Conservation (phyloP, 2,797 vertebrate genomes). For the Melanotaenia maccullochi region DNA sequence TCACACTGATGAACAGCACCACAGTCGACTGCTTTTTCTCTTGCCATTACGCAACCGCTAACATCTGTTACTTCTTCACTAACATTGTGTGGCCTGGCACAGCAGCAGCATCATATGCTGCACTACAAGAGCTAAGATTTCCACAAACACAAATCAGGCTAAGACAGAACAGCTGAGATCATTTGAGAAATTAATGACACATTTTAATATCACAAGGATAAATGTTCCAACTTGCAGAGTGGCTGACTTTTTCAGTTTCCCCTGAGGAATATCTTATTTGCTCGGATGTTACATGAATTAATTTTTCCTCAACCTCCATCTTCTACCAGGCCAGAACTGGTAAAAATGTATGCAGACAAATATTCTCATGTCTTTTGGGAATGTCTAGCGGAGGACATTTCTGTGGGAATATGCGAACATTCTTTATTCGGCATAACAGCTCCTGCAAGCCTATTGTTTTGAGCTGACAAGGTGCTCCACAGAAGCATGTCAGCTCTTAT, state of each 20-base stretch:
- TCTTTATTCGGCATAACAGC: slow-evolving; percentile 77
- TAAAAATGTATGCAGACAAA: slow-evolving; percentile 82
- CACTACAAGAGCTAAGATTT: slow-evolving; percentile 50
- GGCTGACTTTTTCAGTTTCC: slow-evolving; percentile 57
- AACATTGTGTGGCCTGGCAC: slow-evolving; percentile 57
- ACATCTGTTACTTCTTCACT: slow-evolving; percentile 78
- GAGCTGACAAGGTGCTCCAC: slow-evolving; percentile 83
- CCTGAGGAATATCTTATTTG: slow-evolving; percentile 63
- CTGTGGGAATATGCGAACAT: slow-evolving; percentile 79
- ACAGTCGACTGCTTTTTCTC: slow-evolving; percentile 53
- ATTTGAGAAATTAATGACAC: slow-evolving; percentile 40
- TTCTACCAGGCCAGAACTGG: slow-evolving; percentile 49
- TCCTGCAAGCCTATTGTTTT: slow-evolving; percentile 84
- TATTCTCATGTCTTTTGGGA: slow-evolving; percentile 81
- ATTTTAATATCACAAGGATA: slow-evolving; percentile 47
- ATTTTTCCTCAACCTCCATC: slow-evolving; percentile 73
- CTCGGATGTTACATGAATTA: slow-evolving; percentile 69
- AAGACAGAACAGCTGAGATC: slow-evolving; percentile 13
- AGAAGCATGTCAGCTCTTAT: slow-evolving; percentile 80
- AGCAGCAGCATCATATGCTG: slow-evolving; percentile 40
- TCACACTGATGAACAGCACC: slow-evolving; percentile 60
- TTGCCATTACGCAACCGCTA: slow-evolving; percentile 74
- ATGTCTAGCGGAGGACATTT: slow-evolving; percentile 74
- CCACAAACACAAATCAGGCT: slow-evolving; percentile 50
- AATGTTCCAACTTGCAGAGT: slow-evolving; percentile 52